Percentiles rank a stretch among this genome's conserved stretches.
phyloP scores from a whole-genome alignment of 2,797 vertebrate species.

The Neostethus bicornis region DNA sequence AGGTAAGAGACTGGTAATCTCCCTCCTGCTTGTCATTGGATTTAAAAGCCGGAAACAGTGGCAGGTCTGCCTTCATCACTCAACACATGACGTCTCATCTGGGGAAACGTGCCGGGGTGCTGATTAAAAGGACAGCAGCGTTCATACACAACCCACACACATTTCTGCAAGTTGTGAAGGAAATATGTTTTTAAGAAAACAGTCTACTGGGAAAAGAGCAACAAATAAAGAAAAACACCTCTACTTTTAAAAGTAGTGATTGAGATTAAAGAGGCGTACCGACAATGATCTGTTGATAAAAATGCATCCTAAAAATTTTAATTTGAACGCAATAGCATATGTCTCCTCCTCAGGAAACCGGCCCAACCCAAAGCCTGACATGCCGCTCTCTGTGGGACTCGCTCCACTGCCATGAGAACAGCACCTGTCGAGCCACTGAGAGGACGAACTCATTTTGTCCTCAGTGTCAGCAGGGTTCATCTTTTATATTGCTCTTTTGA shows the following conservation, averaged over 20 bases:
- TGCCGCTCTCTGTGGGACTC: constrained; percentile 33
- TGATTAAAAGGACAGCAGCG: constrained; percentile 62
- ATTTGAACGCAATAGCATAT: constrained; percentile 37
- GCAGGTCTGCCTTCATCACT: constrained; percentile 49
- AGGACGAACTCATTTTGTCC: constrained; percentile 17
- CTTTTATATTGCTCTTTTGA: constrained; percentile 23
- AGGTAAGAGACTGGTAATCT: constrained; percentile 74
- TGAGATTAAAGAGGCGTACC: not conserved
- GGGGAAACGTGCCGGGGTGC: constrained; percentile 58
- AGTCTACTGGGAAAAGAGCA: constrained; percentile 37
- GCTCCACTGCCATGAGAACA: constrained; percentile 18
- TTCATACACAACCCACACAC: constrained; percentile 36
- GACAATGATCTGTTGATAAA: no score
- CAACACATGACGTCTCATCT: constrained; percentile 49
- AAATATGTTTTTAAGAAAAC: constrained; percentile 39
- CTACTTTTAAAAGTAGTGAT: not conserved
- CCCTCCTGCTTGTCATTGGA: constrained; percentile 48
- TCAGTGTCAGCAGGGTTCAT: constrained; percentile 18
- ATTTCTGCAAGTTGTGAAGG: constrained; percentile 33
- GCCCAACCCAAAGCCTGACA: constrained; percentile 19
- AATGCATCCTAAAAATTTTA: constrained; percentile 1
- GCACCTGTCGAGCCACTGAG: constrained; percentile 43
- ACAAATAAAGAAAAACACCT: not conserved
- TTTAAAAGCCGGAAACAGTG: constrained; percentile 54
- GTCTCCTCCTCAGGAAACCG: constrained; percentile 38